These are phyloP conservation scores for Notiomystis cincta DNA, from an alignment of 2,113 vertebrate genomes.

Conservation along the genomic window DNA sequence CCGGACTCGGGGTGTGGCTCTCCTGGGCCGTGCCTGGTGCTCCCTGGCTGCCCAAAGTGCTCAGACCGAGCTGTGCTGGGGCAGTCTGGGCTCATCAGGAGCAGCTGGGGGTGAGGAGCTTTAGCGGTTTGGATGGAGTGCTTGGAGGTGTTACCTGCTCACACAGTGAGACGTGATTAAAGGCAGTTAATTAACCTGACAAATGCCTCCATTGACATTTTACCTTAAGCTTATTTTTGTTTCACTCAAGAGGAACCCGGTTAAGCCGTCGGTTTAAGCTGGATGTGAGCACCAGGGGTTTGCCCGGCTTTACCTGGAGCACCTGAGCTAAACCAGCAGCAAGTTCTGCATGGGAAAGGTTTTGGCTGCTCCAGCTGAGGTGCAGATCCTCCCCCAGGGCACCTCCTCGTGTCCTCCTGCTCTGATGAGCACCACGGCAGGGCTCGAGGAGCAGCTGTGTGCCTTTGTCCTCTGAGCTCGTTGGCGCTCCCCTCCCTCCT, in stretches of 20 bases:
- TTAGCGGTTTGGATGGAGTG: neutral
- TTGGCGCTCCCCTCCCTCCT: neutral
- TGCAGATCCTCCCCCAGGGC: neutral
- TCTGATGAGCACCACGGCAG: neutral
- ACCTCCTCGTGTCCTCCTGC: neutral
- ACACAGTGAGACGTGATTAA: neutral
- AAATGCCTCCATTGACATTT: neutral
- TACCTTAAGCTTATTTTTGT: neutral
- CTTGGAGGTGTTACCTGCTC: neutral
- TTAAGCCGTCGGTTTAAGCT: neutral
- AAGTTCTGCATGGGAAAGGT: neutral
- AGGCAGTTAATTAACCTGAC: neutral
- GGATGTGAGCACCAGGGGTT: neutral
- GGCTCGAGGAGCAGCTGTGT: neutral
- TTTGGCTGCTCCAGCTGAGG: neutral
- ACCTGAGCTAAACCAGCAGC: neutral
- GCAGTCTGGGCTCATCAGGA: neutral
- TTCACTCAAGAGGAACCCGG: neutral
- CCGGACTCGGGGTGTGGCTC: neutral
- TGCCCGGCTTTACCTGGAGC: neutral
- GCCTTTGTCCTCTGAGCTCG: neutral
- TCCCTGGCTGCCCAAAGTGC: neutral
- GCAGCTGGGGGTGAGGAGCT: neutral
- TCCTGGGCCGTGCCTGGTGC: neutral
- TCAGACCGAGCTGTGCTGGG: neutral